phyloP scores from a whole-genome alignment of 2,113 vertebrate species.

The Hipposideros armiger region DNA sequence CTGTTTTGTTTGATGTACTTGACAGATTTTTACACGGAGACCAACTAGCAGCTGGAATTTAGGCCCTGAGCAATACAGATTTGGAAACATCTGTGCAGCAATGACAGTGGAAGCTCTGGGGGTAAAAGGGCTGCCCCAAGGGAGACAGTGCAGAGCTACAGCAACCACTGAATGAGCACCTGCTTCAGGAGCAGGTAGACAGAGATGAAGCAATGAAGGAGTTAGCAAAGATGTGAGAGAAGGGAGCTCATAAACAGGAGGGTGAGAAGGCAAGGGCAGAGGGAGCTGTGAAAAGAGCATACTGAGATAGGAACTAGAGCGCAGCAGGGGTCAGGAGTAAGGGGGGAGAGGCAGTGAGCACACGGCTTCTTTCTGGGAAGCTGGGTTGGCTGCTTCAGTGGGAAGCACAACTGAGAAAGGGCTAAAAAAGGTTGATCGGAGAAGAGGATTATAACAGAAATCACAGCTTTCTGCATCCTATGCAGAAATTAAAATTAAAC shows the following conservation, averaged over 20 bases:
- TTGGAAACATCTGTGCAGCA: background rate
- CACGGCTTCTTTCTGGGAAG: background rate
- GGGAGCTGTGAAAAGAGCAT: background rate
- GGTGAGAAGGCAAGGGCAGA: background rate
- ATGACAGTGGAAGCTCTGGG: background rate
- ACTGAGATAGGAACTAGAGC: background rate
- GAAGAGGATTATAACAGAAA: background rate
- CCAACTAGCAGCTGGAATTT: background rate
- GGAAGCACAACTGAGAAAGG: background rate
- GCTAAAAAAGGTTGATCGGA: background rate
- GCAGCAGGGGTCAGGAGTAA: background rate
- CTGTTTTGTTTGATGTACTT: background rate
- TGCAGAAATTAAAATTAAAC: constrained; percentile 14
- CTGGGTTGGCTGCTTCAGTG: background rate
- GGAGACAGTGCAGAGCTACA: background rate
- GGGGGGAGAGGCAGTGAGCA: background rate
- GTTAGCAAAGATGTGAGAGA: background rate
- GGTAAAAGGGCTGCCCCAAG: background rate
- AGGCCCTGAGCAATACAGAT: background rate
- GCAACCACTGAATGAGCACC: background rate
- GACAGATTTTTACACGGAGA: background rate
- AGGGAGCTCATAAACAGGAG: background rate
- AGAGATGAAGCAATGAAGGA: background rate
- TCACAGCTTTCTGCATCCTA: background rate
- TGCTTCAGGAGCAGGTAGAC: background rate